A percentile compares a stretch with the other conserved stretches of the same genome.
These are phyloP conservation scores for Pachyuromys duprasi DNA, from an alignment of 2,797 vertebrate genomes.

Conservation along the genomic window DNA sequence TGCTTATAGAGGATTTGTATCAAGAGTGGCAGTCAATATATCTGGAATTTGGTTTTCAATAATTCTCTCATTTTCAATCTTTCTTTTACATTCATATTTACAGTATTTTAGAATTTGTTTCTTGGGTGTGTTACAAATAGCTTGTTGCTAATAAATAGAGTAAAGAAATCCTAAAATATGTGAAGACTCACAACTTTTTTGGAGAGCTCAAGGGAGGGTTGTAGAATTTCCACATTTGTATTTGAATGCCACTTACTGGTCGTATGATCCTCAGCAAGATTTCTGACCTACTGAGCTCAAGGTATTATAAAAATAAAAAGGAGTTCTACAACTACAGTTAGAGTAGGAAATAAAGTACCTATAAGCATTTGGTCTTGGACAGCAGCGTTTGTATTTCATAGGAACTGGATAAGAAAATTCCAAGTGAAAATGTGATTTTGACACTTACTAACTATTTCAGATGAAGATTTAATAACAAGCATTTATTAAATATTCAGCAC, in stretches of 20 bases:
- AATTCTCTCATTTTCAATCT: not conserved
- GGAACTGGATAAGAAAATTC: not conserved
- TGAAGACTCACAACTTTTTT: not conserved
- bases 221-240: not conserved
- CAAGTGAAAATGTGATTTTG: not conserved
- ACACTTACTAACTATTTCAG: not conserved
- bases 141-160: not conserved
- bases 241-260: not conserved
- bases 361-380: not conserved
- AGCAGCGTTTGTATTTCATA: not conserved
- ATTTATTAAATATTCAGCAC: not conserved
- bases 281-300: not conserved
- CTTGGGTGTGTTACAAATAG: not conserved
- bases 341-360: not conserved
- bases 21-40: not conserved
- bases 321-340: not conserved
- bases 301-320: not conserved
- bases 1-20: not conserved
- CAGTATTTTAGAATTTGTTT: not conserved
- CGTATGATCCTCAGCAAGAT: not conserved
- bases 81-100: not conserved
- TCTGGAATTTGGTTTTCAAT: not conserved
- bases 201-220: not conserved
- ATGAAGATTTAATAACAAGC: not conserved
- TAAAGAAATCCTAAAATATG: not conserved